Conservation (phyloP, 2,888 invertebrate genomes). For the Perdita meconis region DNA sequence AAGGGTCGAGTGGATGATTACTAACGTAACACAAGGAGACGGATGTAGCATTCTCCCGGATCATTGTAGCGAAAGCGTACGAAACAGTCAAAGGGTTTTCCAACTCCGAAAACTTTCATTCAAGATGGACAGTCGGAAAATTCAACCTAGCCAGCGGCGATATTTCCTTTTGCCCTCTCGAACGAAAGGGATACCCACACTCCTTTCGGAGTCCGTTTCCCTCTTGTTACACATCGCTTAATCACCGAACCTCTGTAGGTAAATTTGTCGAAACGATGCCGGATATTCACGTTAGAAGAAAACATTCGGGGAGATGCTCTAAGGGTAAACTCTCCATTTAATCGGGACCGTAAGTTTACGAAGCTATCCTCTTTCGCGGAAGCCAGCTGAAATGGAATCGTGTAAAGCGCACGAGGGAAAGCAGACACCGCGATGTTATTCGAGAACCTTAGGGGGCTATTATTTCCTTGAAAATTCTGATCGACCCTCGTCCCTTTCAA, state of each 20-base stretch:
- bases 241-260: conserved; percentile 16
- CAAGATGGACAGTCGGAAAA: conserved; percentile 19
- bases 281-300: conserved; percentile 13
- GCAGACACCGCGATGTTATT: conserved; percentile 4
- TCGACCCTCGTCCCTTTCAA: conserved; percentile 2
- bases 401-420: not conserved
- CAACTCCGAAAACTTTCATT: conserved; percentile 19
- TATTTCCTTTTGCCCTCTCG: conserved; percentile 4
- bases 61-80: conserved; percentile 5
- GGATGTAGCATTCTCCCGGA: conserved; percentile 7
- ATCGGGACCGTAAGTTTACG: conserved; percentile 28
- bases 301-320: conserved; percentile 19
- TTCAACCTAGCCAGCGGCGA: conserved; percentile 7
- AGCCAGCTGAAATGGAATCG: conserved; percentile 6
- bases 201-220: not conserved
- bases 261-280: conserved; percentile 31
- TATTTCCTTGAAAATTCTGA: conserved; percentile 18
- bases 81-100: conserved; percentile 23
- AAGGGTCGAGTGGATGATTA: conserved; percentile 33
- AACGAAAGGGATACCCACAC: conserved; percentile 14
- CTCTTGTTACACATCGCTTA: conserved; percentile 1
- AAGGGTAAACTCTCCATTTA: conserved; percentile 25
- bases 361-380: conserved; percentile 18
- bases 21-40: conserved; percentile 4
- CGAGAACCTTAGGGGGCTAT: not conserved